A percentile compares a stretch with the other conserved stretches of the same genome.
Evolutionary conservation across 2,113 vertebrate genomes (phyloP).

Genomic region (Trogon melanurus): DNA sequence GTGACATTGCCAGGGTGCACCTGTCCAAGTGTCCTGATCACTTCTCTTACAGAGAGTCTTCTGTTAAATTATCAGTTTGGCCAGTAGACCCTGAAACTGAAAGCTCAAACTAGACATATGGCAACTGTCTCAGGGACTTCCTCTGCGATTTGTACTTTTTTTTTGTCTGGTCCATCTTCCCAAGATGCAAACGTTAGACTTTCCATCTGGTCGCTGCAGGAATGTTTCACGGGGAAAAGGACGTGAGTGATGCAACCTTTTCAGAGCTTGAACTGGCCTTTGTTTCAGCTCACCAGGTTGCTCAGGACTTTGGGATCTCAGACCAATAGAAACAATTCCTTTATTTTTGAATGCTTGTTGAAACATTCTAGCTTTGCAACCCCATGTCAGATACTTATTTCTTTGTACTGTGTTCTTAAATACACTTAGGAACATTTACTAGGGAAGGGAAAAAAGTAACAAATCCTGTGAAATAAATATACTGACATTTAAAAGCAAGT

Average conservation of each 20-base stretch:
- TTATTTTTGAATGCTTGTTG: background rate
- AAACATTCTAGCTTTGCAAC: background rate
- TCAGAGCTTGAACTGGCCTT: background rate
- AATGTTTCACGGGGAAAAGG: background rate
- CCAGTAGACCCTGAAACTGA: background rate
- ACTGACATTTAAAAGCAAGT: background rate
- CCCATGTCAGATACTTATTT: background rate
- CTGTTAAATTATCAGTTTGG: background rate
- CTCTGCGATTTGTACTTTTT: background rate
- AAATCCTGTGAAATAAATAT: background rate
- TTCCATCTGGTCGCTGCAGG: background rate
- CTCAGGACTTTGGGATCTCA: background rate
- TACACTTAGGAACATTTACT: background rate
- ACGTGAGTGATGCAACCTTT: rapidly evolving
- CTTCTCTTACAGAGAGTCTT: background rate
- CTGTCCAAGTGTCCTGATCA: background rate
- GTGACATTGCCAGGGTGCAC: background rate
- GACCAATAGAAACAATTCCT: background rate
- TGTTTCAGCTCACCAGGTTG: background rate
- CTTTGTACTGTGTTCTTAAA: background rate
- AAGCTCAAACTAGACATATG: background rate
- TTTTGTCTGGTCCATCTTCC: background rate
- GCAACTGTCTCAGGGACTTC: background rate
- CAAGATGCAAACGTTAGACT: background rate
- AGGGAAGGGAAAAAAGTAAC: background rate